These are phyloP conservation scores for Craterocephalus amniculus DNA, from an alignment of 2,797 vertebrate species.

Conservation along the genomic window DNA sequence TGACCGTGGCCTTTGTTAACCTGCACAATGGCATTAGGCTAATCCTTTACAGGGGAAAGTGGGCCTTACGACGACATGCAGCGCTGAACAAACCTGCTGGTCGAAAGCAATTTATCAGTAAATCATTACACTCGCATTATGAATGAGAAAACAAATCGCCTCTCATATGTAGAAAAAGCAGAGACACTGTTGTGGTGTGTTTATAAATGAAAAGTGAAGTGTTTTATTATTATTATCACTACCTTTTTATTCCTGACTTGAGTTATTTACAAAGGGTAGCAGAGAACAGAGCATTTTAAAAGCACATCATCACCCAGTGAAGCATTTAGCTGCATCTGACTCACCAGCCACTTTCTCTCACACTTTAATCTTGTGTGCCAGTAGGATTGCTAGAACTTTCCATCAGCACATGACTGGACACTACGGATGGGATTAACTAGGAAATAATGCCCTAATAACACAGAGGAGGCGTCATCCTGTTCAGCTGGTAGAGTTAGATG, in stretches of 20 bases:
- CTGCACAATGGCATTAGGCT: constrained; percentile 60
- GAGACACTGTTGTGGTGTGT: too few relatives aligned
- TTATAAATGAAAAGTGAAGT: too few relatives aligned
- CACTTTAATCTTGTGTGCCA: constrained; percentile 31
- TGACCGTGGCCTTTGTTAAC: constrained; percentile 41
- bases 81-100: constrained; percentile 31
- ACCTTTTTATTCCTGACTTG: too few relatives aligned
- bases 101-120: constrained; percentile 44
- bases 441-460: constrained; percentile 28
- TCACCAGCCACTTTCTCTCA: constrained; percentile 29
- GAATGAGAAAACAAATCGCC: too few relatives aligned
- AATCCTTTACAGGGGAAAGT: constrained; percentile 56
- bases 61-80: constrained; percentile 30
- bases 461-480: too few relatives aligned
- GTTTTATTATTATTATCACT: too few relatives aligned
- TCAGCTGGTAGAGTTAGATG: too few relatives aligned
- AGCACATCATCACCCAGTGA: too few relatives aligned
- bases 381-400: constrained; percentile 56
- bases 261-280: too few relatives aligned
- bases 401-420: constrained; percentile 52
- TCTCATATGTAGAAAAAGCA: too few relatives aligned
- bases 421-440: constrained; percentile 42
- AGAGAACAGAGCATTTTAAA: too few relatives aligned
- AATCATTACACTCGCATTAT: background rate
- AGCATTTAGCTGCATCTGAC: constrained; percentile 32